phyloP scores from a whole-genome alignment of 2,797 vertebrate species.

The Eulemur rubriventer region DNA sequence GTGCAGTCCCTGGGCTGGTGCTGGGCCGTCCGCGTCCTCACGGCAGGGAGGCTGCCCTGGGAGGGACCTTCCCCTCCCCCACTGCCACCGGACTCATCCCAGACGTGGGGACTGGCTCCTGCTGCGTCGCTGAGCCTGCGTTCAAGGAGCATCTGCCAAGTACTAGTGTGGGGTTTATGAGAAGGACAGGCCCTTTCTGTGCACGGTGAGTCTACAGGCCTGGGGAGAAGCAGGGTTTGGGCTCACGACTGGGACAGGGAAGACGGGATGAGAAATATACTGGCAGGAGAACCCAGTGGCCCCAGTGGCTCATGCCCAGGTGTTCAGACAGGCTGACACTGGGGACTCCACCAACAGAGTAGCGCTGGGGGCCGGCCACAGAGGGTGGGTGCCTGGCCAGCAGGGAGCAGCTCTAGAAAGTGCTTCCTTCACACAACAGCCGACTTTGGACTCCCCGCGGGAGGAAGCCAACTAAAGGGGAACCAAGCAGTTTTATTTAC shows the following conservation, averaged over 20 bases:
- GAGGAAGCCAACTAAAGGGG: accelerated
- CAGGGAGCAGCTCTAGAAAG: accelerated
- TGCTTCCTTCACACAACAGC: accelerated
- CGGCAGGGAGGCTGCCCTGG: no score
- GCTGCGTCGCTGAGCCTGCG: accelerated
- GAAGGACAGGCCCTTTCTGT: accelerated
- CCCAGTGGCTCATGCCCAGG: not conserved
- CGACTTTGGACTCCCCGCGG: accelerated
- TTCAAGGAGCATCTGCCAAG: accelerated
- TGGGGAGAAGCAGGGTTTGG: accelerated
- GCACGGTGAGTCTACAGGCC: accelerated
- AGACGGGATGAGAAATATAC: no score
- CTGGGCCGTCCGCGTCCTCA: not conserved
- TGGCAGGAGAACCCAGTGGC: accelerated
- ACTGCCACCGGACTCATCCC: accelerated
- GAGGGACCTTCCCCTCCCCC: not conserved
- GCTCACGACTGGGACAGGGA: accelerated
- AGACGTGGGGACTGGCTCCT: accelerated
- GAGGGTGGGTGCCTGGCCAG: accelerated
- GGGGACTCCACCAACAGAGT: accelerated
- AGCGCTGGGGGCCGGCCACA: accelerated
- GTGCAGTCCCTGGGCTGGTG: accelerated
- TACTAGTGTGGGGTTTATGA: accelerated
- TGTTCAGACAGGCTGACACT: accelerated
- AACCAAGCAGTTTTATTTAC: accelerated